These are phyloP conservation scores for Equus przewalskii DNA, from an alignment of 2,113 vertebrate species.

Conservation along the genomic window DNA sequence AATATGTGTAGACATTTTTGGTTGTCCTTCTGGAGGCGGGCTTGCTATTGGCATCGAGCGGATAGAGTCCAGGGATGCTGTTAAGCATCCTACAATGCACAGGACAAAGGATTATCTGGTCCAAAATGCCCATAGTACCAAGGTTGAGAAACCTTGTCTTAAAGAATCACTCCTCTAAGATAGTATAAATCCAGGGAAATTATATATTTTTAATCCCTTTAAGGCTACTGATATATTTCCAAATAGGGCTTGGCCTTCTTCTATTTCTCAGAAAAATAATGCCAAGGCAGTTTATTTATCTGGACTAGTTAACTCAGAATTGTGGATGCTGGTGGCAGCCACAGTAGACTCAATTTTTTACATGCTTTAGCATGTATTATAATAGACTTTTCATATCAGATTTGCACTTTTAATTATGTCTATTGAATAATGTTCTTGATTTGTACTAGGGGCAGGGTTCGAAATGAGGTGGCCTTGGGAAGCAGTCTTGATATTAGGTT, in stretches of 20 bases:
- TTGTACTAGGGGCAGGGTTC: background rate
- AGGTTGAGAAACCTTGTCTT: constrained; percentile 1
- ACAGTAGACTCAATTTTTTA: background rate
- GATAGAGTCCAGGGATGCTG: background rate
- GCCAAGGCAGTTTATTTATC: background rate
- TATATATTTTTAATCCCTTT: background rate
- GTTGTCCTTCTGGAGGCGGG: background rate
- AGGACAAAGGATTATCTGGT: background rate
- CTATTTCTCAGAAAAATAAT: constrained; percentile 40
- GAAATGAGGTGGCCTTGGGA: constrained; percentile 20
- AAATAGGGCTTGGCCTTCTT: constrained; percentile 9
- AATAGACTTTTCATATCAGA: background rate
- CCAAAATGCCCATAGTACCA: background rate
- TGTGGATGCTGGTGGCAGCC: background rate
- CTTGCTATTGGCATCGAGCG: background rate
- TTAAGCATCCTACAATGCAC: background rate
- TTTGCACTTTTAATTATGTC: constrained; percentile 32
- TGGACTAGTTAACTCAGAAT: constrained; percentile 29
- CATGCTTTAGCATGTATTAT: background rate
- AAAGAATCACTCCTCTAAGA: constrained; percentile 20
- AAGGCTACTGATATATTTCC: background rate
- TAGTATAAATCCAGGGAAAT: background rate
- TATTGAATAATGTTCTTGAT: background rate
- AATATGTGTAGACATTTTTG: background rate
- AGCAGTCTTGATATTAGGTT: background rate